Base-by-base conservation (phyloP, 2,797 vertebrate species). In the Adelosebastes latens region DNA sequence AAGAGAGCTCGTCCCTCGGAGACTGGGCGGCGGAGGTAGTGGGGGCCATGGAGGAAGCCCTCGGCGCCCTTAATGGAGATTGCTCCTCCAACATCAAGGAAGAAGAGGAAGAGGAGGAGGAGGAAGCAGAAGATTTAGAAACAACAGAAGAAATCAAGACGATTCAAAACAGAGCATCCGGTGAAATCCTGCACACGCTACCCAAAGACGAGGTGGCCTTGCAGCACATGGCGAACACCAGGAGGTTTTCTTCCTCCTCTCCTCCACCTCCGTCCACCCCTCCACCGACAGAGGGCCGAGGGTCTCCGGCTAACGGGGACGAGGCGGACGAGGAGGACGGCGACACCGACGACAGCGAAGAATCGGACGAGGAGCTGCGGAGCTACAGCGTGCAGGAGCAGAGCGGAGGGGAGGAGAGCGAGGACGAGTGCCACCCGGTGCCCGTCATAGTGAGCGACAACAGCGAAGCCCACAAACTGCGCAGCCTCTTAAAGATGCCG, bases 371-470 rank as follows among this genome's bases (percentile, higher is more conserved):
- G 87, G 98, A 98, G 73, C 94, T 98, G 64, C 93, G 96, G 32
- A 95, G 90, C 81, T 97, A 98, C 90, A 96, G 95, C 53, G 90
- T 97, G 77, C 98, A 96, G 93, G 97, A 97, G 70, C 96, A 96
- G 68, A 97, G 97, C 0, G 97, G 96, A n/a, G 98, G 97, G 10
- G 99, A 98, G 2, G 98, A 99, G 67, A 95, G 95, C 2, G 96
- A 96, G 39, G 97, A 97, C 16, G 98, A 98, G 86, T 90, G 80
- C 2, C 83, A 92, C 0, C 84, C 93, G 0, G 96, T 98, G 81
- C 98, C 98, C 67, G 95, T 99, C 1, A 96, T 99, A 88, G 96
- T 99, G 89, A 97, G 97, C 0, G 97, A 99, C 92, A 93, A 96
- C 92, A 96, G 96, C 72, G 95, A 97, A 0, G 93, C 96, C 20